A percentile compares a stretch with the other conserved stretches of the same genome.
phyloP scores from a whole-genome alignment of 2,797 vertebrate species.

The Propithecus perrieri region DNA sequence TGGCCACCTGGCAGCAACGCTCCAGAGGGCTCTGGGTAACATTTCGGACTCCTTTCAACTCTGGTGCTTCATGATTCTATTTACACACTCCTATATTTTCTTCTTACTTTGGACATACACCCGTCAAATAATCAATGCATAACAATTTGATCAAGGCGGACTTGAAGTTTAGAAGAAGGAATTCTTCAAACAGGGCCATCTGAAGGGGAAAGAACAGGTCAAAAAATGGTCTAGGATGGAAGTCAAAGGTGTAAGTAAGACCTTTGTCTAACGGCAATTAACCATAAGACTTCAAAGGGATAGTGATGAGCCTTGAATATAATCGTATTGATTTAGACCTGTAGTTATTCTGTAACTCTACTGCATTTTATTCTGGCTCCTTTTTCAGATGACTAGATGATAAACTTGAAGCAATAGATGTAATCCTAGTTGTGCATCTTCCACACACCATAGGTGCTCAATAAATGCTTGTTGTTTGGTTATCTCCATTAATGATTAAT shows the following conservation, averaged over 20 bases:
- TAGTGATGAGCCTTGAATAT: background rate
- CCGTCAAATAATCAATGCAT: slow-evolving; percentile 6
- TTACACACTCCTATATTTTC: background rate
- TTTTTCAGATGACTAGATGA: background rate
- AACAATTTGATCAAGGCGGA: background rate
- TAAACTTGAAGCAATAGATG: background rate
- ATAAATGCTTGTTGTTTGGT: background rate
- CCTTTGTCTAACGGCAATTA: background rate
- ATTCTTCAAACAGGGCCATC: background rate
- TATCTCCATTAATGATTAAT: background rate
- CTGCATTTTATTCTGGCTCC: background rate
- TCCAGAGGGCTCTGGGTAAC: background rate
- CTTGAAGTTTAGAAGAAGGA: slow-evolving; percentile 2
- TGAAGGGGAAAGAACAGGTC: background rate
- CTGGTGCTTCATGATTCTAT: background rate
- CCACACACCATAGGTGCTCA: background rate
- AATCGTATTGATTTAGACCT: background rate
- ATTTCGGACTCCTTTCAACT: background rate
- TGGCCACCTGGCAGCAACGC: background rate
- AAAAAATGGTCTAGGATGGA: background rate
- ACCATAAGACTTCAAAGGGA: background rate
- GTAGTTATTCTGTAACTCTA: background rate
- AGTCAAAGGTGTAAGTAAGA: background rate
- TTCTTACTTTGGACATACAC: background rate
- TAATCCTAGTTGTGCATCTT: background rate